Evolutionary conservation across 2,113 vertebrate genomes (phyloP).

Genomic region (Takifugu bimaculatus): DNA sequence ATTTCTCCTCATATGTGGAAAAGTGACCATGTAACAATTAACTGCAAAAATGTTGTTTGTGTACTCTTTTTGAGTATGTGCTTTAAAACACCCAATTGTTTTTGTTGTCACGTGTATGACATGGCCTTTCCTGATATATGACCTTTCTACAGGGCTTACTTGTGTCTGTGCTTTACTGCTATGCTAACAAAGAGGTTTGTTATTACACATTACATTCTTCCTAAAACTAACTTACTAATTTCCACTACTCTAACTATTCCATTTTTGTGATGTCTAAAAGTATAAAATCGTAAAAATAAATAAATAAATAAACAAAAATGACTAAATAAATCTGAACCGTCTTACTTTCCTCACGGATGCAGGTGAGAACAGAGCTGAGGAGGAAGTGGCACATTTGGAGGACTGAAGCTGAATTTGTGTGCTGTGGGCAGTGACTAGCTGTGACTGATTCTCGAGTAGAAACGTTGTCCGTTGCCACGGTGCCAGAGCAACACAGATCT

Average conservation of each 20-base stretch:
- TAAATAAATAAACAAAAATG: background rate
- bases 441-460: slow-evolving; percentile 27
- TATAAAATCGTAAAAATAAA: background rate
- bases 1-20: too few species aligned
- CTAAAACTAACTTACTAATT: too few species aligned
- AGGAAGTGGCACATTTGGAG: slow-evolving; percentile 79
- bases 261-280: background rate
- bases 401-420: slow-evolving; percentile 51
- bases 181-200: slow-evolving; percentile 81
- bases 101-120: background rate
- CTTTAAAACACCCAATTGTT: background rate
- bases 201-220: background rate
- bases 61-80: background rate
- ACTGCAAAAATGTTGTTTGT: too few species aligned
- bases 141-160: slow-evolving; percentile 73
- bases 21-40: too few species aligned
- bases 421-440: slow-evolving; percentile 73
- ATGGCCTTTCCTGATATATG: background rate
- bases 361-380: slow-evolving; percentile 80
- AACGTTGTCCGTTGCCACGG: slow-evolving; percentile 48
- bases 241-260: too few species aligned
- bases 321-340: background rate
- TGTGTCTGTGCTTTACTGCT: slow-evolving; percentile 83
- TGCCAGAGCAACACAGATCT: slow-evolving; percentile 37
- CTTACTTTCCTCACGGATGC: slow-evolving; percentile 9